Base-by-base conservation (phyloP, 1,140 invertebrate species). In the Leptopilina clavipes region DNA sequence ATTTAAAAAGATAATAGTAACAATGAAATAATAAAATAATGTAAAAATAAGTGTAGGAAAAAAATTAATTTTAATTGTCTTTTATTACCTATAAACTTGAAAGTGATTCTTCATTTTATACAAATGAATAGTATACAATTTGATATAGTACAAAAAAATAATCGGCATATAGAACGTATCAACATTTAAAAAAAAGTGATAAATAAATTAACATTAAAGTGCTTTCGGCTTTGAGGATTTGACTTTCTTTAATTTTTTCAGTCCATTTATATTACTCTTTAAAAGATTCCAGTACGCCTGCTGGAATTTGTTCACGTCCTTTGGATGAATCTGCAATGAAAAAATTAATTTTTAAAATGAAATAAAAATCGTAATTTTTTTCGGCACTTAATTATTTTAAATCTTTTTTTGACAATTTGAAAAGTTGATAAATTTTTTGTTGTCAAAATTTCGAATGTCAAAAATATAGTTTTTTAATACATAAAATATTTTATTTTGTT, bases 221-320 rank as follows among this genome's bases (percentile, higher is more conserved):
- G 76, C 94, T 92, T 92, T 96, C 93, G 80, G 94, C 86, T 92
- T 96, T 90, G 86, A 93, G 90, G 86, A 89, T 90, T 96, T 94
- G 5, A 92, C 91, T 89, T 96, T 96, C 86, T 96, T 96, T 79
- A 96, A 91, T 89, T 96, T 96, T 88, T 96, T 97, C 72, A 97
- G 89, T 78, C 95, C 95, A 91, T 95, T 96, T 87, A 97, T 93
- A 89, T 96, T 97, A n/a, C 93, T 94, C 89, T 95, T 96, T 25
- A 97, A 89, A 77, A 97, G 90, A 90, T 94, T 96, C 86, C 94
- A 95, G 88, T 97, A 97, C 1, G 95, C 94, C 81, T 94, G 92
- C 89, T 96, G 95, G 89, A 97, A 96, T 90, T 95, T 95, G 86
- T 95, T 96, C 0, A 96, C 93, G 90, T 97, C 95, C 86, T 94